phyloP scores from a whole-genome alignment of 1,140 invertebrate genomes.

The Leptinotarsa texana region DNA sequence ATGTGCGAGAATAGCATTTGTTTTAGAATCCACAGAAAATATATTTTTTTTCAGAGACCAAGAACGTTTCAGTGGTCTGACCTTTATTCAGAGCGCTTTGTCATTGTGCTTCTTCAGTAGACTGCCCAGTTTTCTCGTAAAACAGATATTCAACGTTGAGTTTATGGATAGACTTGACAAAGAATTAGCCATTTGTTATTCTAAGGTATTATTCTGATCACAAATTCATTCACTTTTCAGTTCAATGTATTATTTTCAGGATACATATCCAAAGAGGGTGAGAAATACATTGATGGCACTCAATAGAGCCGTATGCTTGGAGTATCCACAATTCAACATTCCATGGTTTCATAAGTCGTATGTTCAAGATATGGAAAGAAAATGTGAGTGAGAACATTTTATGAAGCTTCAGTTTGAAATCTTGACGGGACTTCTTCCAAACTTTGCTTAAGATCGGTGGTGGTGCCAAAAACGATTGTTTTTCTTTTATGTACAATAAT shows the following conservation, averaged over 20 bases:
- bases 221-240: not conserved
- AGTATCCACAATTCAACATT: slow-evolving; percentile 63
- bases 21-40: too few relatives aligned
- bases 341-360: slow-evolving; percentile 71
- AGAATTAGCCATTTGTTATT: slow-evolving; percentile 60
- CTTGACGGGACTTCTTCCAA: too few relatives aligned
- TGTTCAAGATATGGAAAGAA: slow-evolving; percentile 54
- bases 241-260: slow-evolving; percentile 49
- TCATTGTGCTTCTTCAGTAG: slow-evolving; percentile 58
- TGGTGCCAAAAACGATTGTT: too few relatives aligned
- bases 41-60: slow-evolving; percentile 54
- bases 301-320: slow-evolving; percentile 66
- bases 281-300: slow-evolving; percentile 63
- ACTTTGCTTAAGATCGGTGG: too few relatives aligned
- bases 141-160: slow-evolving; percentile 60
- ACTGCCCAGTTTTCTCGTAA: slow-evolving; percentile 57
- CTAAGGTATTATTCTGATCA: slow-evolving; percentile 49
- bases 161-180: slow-evolving; percentile 62
- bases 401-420: too few relatives aligned
- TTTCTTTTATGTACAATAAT: too few relatives aligned
- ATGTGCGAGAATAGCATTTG: too few relatives aligned
- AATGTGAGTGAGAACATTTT: slow-evolving; percentile 34
- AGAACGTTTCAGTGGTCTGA: slow-evolving; percentile 56
- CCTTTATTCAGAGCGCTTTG: slow-evolving; percentile 57
- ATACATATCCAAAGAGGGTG: slow-evolving; percentile 59